Conservation (phyloP, 2,888 invertebrate genomes). For the Oligia fasciuncula region DNA sequence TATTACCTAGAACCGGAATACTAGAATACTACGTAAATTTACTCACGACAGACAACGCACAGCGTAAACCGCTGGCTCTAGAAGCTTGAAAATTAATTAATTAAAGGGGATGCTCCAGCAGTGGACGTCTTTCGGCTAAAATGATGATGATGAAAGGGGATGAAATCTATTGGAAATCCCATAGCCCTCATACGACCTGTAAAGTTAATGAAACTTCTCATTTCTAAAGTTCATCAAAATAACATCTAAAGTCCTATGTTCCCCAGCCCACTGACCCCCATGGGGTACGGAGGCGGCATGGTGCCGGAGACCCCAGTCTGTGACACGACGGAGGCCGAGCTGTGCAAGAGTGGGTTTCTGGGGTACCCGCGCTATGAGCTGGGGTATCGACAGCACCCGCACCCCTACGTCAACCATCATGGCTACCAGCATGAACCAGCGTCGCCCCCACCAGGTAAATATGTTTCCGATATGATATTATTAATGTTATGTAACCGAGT, state of each 20-base stretch:
- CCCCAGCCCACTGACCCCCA: slow-evolving; percentile 85
- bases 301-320: slow-evolving; percentile 80
- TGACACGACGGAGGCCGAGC: slow-evolving; percentile 80
- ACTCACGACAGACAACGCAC: no score
- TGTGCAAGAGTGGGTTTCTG: slow-evolving; percentile 85
- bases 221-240: slow-evolving; percentile 25
- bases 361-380: slow-evolving; percentile 88
- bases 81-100: no score
- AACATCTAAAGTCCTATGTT: slow-evolving; percentile 37
- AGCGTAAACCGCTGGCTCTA: no score
- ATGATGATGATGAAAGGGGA: no score
- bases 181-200: no score
- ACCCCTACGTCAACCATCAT: slow-evolving; percentile 83
- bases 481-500: neutral
- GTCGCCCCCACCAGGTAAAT: slow-evolving; percentile 83
- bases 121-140: no score
- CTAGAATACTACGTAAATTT: no score
- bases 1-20: neutral
- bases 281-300: slow-evolving; percentile 86
- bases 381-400: slow-evolving; percentile 82
- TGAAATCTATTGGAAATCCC: no score
- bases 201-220: neutral
- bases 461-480: neutral
- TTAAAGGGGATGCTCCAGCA: no score
- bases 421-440: slow-evolving; percentile 85